phyloP scores from a whole-genome alignment of 2,888 invertebrate genomes.

The Leptinotarsa haldemani region DNA sequence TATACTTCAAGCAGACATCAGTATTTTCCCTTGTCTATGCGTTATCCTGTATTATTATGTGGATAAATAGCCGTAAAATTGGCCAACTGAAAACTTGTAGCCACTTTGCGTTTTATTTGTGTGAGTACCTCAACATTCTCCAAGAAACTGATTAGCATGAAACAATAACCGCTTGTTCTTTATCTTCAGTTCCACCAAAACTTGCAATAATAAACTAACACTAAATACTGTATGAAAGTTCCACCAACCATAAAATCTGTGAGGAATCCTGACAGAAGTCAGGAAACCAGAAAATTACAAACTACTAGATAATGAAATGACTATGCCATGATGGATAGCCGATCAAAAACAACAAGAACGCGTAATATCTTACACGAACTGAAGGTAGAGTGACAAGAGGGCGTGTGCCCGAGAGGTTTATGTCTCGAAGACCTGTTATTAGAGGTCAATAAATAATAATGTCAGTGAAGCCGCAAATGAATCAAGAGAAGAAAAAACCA shows the following conservation, averaged over 20 bases:
- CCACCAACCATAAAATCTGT: slow-evolving; percentile 33
- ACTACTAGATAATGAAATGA: slow-evolving; percentile 41
- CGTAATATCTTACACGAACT: slow-evolving; percentile 42
- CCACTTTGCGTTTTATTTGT: too few species aligned
- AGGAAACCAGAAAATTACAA: slow-evolving; percentile 46
- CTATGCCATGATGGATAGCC: slow-evolving; percentile 40
- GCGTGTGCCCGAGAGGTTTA: slow-evolving; percentile 55
- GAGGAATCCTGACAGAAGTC: slow-evolving; percentile 40
- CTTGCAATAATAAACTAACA: slow-evolving; percentile 8
- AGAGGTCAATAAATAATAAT: slow-evolving; percentile 58
- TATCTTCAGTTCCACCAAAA: neutral
- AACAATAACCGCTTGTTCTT: neutral
- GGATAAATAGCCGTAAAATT: too few species aligned
- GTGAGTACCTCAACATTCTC: neutral
- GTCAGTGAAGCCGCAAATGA: slow-evolving; percentile 55
- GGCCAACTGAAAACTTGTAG: too few species aligned
- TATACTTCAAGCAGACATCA: too few species aligned
- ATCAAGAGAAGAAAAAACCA: slow-evolving; percentile 49
- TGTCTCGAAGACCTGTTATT: slow-evolving; percentile 57
- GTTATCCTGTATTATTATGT: too few species aligned
- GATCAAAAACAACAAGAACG: slow-evolving; percentile 39
- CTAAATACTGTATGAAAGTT: slow-evolving; percentile 11
- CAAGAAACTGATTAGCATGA: neutral
- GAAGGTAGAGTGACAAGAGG: slow-evolving; percentile 54
- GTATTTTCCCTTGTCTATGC: too few species aligned